A percentile compares a stretch with the other conserved stretches of the same genome.
phyloP scores from a whole-genome alignment of 2,797 vertebrate species.

The Nasua narica region DNA sequence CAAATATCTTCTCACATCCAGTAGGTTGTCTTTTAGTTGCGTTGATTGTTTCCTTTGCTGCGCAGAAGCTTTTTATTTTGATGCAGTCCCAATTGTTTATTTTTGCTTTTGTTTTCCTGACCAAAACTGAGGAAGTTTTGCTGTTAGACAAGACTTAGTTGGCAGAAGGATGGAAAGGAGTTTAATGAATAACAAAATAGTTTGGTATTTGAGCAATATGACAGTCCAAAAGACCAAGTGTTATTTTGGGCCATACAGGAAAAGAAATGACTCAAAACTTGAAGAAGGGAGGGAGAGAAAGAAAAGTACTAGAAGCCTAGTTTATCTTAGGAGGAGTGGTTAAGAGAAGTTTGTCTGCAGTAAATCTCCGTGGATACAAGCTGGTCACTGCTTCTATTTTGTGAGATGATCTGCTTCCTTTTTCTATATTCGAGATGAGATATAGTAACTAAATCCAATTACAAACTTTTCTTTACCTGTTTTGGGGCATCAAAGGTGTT shows the following conservation, averaged over 20 bases:
- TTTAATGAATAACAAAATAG: not conserved
- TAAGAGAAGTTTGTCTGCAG: not conserved
- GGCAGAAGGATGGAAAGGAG: not conserved
- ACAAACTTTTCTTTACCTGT: not conserved
- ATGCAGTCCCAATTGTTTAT: not conserved
- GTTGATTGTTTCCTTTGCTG: not conserved
- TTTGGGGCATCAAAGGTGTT: not conserved
- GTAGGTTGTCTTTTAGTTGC: not conserved
- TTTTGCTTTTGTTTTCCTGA: not conserved
- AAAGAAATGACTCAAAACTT: not conserved
- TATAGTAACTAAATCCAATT: not conserved
- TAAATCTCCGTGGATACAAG: not conserved
- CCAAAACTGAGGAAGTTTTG: not conserved
- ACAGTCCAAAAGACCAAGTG: not conserved
- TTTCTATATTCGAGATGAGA: constrained; percentile 4
- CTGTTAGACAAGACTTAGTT: not conserved
- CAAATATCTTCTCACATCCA: not conserved
- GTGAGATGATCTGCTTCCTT: not conserved
- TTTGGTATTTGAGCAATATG: not conserved
- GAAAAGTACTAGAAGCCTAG: not conserved
- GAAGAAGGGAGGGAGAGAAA: not conserved
- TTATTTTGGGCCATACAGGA: not conserved
- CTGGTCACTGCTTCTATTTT: not conserved
- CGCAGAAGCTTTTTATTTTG: not conserved
- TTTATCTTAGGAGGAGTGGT: not conserved